Base-by-base conservation (phyloP, 2,113 vertebrate species). In the Pycnonotus jocosus region DNA sequence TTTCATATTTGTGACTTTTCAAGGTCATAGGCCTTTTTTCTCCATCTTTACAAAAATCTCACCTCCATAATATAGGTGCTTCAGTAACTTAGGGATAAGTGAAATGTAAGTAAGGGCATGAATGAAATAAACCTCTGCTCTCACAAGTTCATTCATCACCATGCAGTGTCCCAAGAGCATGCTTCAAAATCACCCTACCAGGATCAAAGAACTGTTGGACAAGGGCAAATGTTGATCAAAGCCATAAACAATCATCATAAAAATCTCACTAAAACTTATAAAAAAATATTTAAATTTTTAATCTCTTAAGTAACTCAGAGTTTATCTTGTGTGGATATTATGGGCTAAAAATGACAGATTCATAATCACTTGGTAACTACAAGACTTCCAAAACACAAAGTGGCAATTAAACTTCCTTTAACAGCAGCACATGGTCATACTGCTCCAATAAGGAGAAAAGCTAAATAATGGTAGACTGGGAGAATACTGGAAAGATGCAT, bases 161-260 rank as follows among this genome's bases (percentile, higher is more conserved):
- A 71, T 25, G 40, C 5, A 69, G 6, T 50, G 30, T 18, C 66
- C 42, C 70, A 76, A 60, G 60, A 62, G 28, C 20, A 62, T 10
- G 13, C 28, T 95, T 93, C 45, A 89, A 73, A 93, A 95, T 94
- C 88, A 88, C 15, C 14, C 70, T 71, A 51, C 73, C 78, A 87
- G 33, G 62, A 74, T 45, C 80, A 92, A 22, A 56, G 40, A 81
- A 87, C 20, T 83, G 66, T 27, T 54, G 45, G 27, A 73, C 33
- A 72, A 87, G 95, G 57, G 37, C 21, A 97, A 91, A 73, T 11
- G 42, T 95, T 93, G 71, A 95, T 92, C 83, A 82, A 86, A 92
- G 24, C 4, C 70, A 56, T 92, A 83, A 72, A 85, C 7, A 81
- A 47, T 40, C 11, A 86, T 93, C 54, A 71, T 72, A 61, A 93